Evolutionary conservation across 2,113 vertebrate species (phyloP), one percentile per base, ranked within the genome.

Genomic region (Apteryx mantelli): DNA sequence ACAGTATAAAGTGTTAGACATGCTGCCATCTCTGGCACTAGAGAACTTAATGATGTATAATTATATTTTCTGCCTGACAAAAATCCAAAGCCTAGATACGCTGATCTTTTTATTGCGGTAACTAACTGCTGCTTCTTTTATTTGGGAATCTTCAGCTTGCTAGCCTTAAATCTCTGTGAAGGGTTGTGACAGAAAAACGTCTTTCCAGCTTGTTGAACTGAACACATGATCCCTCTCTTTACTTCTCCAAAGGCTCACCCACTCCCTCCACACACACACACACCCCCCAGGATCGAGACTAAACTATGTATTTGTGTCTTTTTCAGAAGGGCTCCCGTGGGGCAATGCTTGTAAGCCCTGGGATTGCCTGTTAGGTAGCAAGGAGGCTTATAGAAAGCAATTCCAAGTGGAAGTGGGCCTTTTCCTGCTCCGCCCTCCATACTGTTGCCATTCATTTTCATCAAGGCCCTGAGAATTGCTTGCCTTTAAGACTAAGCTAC

Each of bases 341-440:
- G 63, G 11, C 63, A 65, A 48, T 63, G 70, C 78, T 53, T 66
- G 5, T 63, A 66, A 89, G 83, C 26, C 8, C 66, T 26, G 82
- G 82, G 91, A 34, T 83, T 73, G 91, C 66, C 79, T 90, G 25
- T 71, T 73, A 28, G 64, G 63, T 86, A 44, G 66, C 48, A 69
- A 52, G 44, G 71, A 93, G 75, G 82, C 53, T 93, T 89, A 63
- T 46, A 65, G 82, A 89, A 88, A 91, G 82, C 79, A 70, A 6
- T 85, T 88, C 71, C 92, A 88, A 50, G 93, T 96, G 95, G 92
- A 95, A 96, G 92, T 63, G 55, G 60, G 79, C 64, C 79, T 95
- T 95, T 93, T 89, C 91, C 96, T 94, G 85, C 85, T 95, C 64
- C 90, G 91, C 88, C 71, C 82, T 94, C 84, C 2, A 3, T 76